Percentiles rank a stretch among this genome's conserved stretches.
Conservation (phyloP, 2,113 vertebrate genomes). For the Antennarius striatus region DNA sequence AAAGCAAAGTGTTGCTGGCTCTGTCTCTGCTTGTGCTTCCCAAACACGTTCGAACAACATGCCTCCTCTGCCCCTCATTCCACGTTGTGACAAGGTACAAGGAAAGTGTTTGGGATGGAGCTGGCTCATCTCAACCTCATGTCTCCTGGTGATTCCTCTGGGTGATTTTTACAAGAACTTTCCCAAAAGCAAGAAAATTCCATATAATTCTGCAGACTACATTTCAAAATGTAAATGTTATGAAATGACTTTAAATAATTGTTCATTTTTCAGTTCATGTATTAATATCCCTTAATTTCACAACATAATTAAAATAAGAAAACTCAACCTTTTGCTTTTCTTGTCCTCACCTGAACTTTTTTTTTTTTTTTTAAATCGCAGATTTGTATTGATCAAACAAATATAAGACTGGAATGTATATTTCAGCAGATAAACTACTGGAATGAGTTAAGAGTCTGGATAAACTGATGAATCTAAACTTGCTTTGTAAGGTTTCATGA, state of each 20-base stretch:
- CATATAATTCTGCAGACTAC: background rate
- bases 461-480: conserved; percentile 27
- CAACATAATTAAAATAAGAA: too few relatives aligned
- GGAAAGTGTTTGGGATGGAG: conserved; percentile 26
- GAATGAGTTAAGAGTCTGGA: background rate
- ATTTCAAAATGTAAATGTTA: conserved; percentile 16
- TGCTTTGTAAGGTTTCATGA: conserved; percentile 20
- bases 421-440: background rate
- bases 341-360: too few relatives aligned
- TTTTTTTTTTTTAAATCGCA: background rate
- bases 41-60: conserved; percentile 48
- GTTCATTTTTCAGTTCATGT: too few relatives aligned
- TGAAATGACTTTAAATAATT: background rate
- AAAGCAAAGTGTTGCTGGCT: conserved; percentile 32
- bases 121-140: conserved; percentile 25
- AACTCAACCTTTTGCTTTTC: too few relatives aligned
- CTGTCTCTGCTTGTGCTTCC: conserved; percentile 34
- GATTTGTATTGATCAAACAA: background rate
- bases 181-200: conserved; percentile 5
- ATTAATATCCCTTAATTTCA: too few relatives aligned
- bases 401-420: conserved; percentile 5
- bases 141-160: conserved; percentile 21
- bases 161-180: conserved; percentile 29
- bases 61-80: conserved; percentile 39
- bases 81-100: conserved; percentile 39